Conservation (phyloP, 92 coral and sea anemone genomes). For the Hydrozoanthus gracilis region DNA sequence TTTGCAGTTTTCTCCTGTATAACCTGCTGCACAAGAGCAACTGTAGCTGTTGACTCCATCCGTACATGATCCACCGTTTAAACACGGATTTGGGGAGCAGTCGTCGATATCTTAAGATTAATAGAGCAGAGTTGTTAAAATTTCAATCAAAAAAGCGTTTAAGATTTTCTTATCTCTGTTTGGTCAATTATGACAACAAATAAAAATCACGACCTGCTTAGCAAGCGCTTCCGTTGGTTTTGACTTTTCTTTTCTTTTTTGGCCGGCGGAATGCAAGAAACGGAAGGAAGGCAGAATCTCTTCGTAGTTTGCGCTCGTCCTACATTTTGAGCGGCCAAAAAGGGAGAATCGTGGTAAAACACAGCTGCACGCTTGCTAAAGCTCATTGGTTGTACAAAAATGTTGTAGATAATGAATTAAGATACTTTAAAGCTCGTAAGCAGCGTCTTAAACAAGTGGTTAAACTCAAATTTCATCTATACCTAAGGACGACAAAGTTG, state of each 20-base stretch:
- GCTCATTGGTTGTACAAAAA: neutral
- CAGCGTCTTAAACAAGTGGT: neutral
- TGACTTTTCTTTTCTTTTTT: neutral
- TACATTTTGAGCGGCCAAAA: neutral
- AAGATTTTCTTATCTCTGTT: no score
- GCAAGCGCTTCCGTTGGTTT: neutral
- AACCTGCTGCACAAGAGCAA: slow-evolving; percentile 1
- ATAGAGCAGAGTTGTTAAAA: neutral
- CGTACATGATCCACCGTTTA: no score
- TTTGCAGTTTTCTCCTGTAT: neutral
- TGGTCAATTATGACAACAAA: no score
- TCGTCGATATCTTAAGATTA: neutral
- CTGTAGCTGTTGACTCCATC: neutral
- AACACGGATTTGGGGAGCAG: slow-evolving; percentile 20
- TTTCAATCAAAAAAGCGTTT: no score
- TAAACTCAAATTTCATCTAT: neutral
- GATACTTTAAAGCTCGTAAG: neutral
- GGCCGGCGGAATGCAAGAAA: neutral
- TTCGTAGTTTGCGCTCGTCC: slow-evolving; percentile 1
- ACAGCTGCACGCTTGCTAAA: neutral
- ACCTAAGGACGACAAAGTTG: neutral
- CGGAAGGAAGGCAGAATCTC: neutral
- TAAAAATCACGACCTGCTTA: neutral
- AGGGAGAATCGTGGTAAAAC: slow-evolving; percentile 1
- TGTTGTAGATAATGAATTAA: neutral